Percentiles rank a stretch among this genome's conserved stretches.
These are phyloP conservation scores for Dolichomitus sp. DNA, from an alignment of 2,888 invertebrate genomes.

Conservation along the genomic window DNA sequence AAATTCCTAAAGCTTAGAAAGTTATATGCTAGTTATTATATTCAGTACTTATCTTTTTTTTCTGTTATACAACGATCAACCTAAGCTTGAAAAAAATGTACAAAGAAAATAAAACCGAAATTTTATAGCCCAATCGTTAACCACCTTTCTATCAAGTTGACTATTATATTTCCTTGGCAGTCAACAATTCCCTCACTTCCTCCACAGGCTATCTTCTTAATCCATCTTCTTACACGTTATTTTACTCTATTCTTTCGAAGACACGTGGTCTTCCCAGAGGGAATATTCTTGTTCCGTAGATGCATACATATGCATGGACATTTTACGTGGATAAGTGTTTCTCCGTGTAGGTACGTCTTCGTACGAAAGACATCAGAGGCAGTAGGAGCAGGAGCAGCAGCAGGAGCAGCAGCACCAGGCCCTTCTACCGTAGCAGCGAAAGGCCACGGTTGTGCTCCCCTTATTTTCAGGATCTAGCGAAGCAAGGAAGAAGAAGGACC, in stretches of 20 bases:
- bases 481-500: constrained; percentile 46
- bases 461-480: constrained; percentile 56
- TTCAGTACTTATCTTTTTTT: too few species aligned
- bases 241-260: constrained; percentile 14
- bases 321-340: constrained; percentile 14
- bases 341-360: constrained; percentile 27
- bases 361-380: constrained; percentile 42
- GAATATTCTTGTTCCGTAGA: background rate
- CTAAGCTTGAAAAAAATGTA: background rate
- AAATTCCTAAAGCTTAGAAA: too few species aligned
- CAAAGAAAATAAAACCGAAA: background rate
- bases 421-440: constrained; percentile 47
- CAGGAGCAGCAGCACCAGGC: background rate
- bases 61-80: too few species aligned
- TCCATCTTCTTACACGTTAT: constrained; percentile 45
- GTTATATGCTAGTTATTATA: too few species aligned
- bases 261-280: constrained; percentile 13
- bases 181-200: constrained; percentile 25
- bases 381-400: background rate
- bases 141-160: too few species aligned
- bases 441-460: constrained; percentile 41
- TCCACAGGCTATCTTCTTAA: constrained; percentile 36
- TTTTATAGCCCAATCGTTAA: background rate
- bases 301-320: constrained; percentile 7
- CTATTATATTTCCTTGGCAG: background rate